Evolutionary conservation across 2,113 vertebrate genomes (phyloP).

Genomic region (Lepisosteus oculatus): DNA sequence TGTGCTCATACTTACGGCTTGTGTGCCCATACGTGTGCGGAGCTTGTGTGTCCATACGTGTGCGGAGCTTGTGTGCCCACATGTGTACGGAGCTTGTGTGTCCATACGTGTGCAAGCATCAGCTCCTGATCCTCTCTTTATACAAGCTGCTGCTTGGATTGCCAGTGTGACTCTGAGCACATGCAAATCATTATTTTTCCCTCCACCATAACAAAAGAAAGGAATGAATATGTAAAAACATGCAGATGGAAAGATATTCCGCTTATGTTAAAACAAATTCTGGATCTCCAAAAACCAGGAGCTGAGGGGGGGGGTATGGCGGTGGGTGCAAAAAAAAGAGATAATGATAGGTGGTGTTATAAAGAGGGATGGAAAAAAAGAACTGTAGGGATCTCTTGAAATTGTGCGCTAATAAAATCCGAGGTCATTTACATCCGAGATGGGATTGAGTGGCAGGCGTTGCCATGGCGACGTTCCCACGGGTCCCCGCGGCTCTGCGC

Average conservation of each 20-base stretch:
- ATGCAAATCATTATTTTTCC: slow-evolving; percentile 26
- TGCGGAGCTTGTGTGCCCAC: too few species aligned
- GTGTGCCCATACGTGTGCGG: too few species aligned
- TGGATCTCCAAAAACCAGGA: slow-evolving; percentile 35
- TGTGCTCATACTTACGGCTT: too few species aligned
- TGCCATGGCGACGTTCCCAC: slow-evolving; percentile 53
- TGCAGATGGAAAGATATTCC: slow-evolving; percentile 40
- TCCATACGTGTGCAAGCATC: too few species aligned
- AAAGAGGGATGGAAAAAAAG: slow-evolving; percentile 26
- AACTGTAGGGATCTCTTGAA: slow-evolving; percentile 44
- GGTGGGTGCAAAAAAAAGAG: neutral
- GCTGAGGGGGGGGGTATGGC: slow-evolving; percentile 21
- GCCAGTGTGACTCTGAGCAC: slow-evolving; percentile 21
- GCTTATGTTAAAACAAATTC: slow-evolving; percentile 36
- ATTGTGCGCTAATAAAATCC: slow-evolving; percentile 57
- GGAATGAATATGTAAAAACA: slow-evolving; percentile 36
- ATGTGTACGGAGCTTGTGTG: too few species aligned
- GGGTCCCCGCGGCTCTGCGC: slow-evolving; percentile 41
- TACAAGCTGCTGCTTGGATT: slow-evolving; percentile 25
- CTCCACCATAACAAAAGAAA: slow-evolving; percentile 21
- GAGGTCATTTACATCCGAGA: slow-evolving; percentile 56
- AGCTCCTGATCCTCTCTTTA: neutral
- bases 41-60: too few species aligned
- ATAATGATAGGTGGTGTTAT: neutral
- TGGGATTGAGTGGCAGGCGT: slow-evolving; percentile 56